Percentiles rank a stretch among this genome's conserved stretches.
Evolutionary conservation across 1,140 invertebrate species (phyloP).

Genomic region (Acromyrmex heyeri): DNA sequence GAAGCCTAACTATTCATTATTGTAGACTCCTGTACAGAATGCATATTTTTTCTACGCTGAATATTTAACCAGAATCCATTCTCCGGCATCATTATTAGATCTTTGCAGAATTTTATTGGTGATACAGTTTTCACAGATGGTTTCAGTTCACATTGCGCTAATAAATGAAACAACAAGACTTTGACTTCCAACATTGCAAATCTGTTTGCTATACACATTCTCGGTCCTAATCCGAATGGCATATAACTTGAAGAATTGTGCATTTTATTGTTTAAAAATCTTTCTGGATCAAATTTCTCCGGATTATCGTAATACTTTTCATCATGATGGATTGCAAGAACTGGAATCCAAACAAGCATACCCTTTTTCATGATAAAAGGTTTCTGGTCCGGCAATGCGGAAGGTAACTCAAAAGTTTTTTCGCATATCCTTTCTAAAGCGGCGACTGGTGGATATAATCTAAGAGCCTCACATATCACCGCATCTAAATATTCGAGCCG

Average conservation of each 20-base stretch:
- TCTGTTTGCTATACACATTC: constrained; percentile 66
- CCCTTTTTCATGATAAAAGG: constrained; percentile 40
- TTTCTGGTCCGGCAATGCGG: constrained; percentile 18
- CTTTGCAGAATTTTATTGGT: constrained; percentile 24
- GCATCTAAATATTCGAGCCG: constrained; percentile 86
- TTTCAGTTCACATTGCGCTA: constrained; percentile 45
- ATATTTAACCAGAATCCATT: constrained; percentile 80
- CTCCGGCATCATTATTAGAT: constrained; percentile 4
- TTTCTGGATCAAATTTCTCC: constrained; percentile 35
- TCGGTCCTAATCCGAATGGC: constrained; percentile 60
- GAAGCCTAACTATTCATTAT: background rate
- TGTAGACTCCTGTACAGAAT: background rate
- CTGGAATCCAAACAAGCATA: constrained; percentile 20
- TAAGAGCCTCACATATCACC: constrained; percentile 87
- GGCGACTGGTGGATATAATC: constrained; percentile 87
- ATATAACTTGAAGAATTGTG: constrained; percentile 11
- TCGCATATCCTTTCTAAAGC: constrained; percentile 85
- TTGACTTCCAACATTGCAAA: constrained; percentile 55
- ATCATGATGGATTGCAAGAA: constrained; percentile 20
- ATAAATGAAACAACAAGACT: constrained; percentile 49
- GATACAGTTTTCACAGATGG: background rate
- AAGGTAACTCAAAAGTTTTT: constrained; percentile 81
- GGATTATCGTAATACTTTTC: constrained; percentile 50
- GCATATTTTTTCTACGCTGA: constrained; percentile 16
- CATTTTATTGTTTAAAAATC: constrained; percentile 38